phyloP scores from a whole-genome alignment of 2,888 invertebrate species.

The Geophilus truncorum region DNA sequence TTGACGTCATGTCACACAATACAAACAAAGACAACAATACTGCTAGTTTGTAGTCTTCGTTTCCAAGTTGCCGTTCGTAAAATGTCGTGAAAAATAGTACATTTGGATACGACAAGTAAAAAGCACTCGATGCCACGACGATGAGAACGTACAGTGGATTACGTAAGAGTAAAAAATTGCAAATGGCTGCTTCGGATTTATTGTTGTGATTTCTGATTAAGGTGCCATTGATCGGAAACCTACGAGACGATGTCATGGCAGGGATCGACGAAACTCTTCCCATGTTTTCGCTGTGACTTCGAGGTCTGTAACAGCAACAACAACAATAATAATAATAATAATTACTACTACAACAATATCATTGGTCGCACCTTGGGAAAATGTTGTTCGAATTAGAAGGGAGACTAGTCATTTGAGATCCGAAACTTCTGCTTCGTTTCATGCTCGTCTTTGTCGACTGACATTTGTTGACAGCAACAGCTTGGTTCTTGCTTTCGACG shows the following conservation, averaged over 20 bases:
- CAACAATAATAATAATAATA: not conserved
- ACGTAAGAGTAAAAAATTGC: not conserved
- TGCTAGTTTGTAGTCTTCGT: not conserved
- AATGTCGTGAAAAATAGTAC: not conserved
- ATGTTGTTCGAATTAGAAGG: not conserved
- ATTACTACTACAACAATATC: not conserved
- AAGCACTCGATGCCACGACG: not conserved
- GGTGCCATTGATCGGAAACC: not conserved
- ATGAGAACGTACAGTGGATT: slow-evolving; percentile 1
- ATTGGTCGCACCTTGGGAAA: not conserved
- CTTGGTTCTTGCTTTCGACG: not conserved
- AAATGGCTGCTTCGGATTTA: not conserved
- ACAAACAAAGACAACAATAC: not conserved
- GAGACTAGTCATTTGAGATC: not conserved
- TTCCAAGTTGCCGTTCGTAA: not conserved
- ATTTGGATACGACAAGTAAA: not conserved
- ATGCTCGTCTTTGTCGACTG: not conserved
- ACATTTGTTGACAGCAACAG: not conserved
- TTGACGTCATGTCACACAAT: not conserved
- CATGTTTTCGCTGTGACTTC: not conserved
- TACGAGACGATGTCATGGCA: not conserved
- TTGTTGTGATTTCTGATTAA: not conserved
- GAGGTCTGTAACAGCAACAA: not conserved
- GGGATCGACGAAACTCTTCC: not conserved
- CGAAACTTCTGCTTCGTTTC: not conserved